Evolutionary conservation across 2,888 invertebrate genomes (phyloP), one percentile per base, ranked within the genome.

Genomic region (Pseudococcus viburni): DNA sequence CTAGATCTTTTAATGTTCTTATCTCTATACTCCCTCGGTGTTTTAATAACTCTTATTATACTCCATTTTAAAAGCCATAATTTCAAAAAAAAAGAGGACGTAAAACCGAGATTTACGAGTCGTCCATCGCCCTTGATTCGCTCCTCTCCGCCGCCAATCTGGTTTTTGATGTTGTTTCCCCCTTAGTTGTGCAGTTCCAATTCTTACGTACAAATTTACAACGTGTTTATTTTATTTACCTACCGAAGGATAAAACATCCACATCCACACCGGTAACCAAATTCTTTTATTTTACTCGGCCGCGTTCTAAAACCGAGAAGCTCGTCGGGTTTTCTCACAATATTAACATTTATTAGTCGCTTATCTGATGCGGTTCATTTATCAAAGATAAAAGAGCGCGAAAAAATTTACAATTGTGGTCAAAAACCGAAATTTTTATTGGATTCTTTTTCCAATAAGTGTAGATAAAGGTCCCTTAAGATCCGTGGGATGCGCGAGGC

Each of bases 141-240:
- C 33, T 42, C 73, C 86, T 73, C 73, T 55, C 55, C n/a, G 15
- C 48, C 39, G 42, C 22, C 8, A 12, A 6, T 55, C 48, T 4
- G 51, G 51, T 8, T 8, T 51, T 51, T 64, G 0, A 68, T 26
- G 22, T 68, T 68, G 3, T 68, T 68, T 68, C 22, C 22, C 55
- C 9, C 42, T 42, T 42, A 8, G 8, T 6, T 86, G 42, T 77
- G n/a, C 48, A 42, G 73, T 86, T 73, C 46, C 51, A 86, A 46
- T 73, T 42, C 46, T 51, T 42, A 64, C 42, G 42, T 42, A 42
- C 55, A 86, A 73, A 86, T 86, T 86, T 86, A 86, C 73, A 73
- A 73, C 73, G 86, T 86, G 86, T 86, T 86, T 86, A 86, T 86
- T 86, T 86, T 86, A 86, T 86, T 86, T 26, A 42, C 77, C 77